Evolutionary conservation across 2,888 invertebrate species (phyloP), one percentile per base, ranked within the genome.

Genomic region (Phalangium opilio): DNA sequence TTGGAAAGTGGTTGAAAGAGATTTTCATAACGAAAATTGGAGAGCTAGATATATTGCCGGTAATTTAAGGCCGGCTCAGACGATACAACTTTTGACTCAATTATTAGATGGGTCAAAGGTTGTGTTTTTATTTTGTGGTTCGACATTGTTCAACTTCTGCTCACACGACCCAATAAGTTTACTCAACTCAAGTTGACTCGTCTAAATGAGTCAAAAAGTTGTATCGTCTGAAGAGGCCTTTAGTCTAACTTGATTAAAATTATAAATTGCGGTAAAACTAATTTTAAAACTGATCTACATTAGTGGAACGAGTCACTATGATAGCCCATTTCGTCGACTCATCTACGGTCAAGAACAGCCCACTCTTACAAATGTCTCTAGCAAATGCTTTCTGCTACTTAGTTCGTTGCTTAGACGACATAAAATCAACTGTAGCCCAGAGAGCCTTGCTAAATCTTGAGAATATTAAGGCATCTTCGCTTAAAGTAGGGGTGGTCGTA

Each of bases 301-400:
- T 60, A 72, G 95, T 96, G 34, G 98, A 96, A 69, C 75, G 91
- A 55, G 90, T 93, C 33, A 86, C 89, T 33, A 78, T 93, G 47
- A 79, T 98, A 52, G 89, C 90, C 21, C 75, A 81, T 63, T 90
- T 93, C 67, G 83, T 95, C 78, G 90, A 91, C 64, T 79, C 83
- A 0, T 83, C 85, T 1, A 85, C 89, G 0, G 72, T 91, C 21
- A 77, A 82, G 60, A 81, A 81, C 47, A 83, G 87, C 63, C 75
- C 54, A 47, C 61, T 67, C 5, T 63, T 98, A 43, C 91, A 95
- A 68, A 86, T 93, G 1, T 85, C 91, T 0, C 68, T 98, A 59
- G 89, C 96, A 5, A 93, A 93, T 56, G 89, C 93, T 1, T 95
- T 96, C 73, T 95, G 91, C 67, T 90, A 93, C 66, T 74, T 96